These are phyloP conservation scores for Acanthurus leucopareius DNA, from an alignment of 2,797 vertebrate species.

Conservation along the genomic window DNA sequence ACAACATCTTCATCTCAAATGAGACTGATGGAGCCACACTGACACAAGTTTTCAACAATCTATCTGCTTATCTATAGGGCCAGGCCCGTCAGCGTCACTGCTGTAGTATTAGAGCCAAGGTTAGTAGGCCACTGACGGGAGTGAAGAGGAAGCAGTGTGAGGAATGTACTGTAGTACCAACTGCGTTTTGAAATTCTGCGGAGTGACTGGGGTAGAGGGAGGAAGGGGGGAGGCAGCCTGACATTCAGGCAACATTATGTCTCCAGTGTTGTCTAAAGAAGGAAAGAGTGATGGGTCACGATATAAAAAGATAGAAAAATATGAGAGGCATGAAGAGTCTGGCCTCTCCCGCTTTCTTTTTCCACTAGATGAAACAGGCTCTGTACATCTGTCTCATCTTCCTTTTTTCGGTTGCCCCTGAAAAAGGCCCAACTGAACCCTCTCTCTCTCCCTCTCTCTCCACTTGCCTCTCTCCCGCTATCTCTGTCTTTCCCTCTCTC, in stretches of 20 bases:
- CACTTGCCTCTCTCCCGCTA: constrained; percentile 72
- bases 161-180: constrained; percentile 53
- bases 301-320: constrained; percentile 81
- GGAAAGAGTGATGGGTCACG: constrained; percentile 80
- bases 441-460: constrained; percentile 66
- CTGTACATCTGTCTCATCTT: constrained; percentile 87
- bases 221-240: constrained; percentile 61
- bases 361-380: constrained; percentile 85
- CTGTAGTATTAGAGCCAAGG: constrained; percentile 39
- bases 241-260: constrained; percentile 83
- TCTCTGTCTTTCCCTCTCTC: constrained; percentile 77
- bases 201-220: constrained; percentile 69
- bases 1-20: constrained; percentile 11
- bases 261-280: constrained; percentile 83
- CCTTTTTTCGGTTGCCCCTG: constrained; percentile 82
- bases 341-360: constrained; percentile 79
- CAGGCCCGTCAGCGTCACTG: constrained; percentile 26
- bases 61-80: constrained; percentile 20
- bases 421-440: constrained; percentile 82
- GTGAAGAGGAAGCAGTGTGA: constrained; percentile 61
- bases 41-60: constrained; percentile 38
- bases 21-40: constrained; percentile 2
- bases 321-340: constrained; percentile 79
- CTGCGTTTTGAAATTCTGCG: constrained; percentile 68
- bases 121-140: constrained; percentile 69